These are phyloP conservation scores for Cairina moschata DNA, from an alignment of 2,113 vertebrate species.

Conservation along the genomic window DNA sequence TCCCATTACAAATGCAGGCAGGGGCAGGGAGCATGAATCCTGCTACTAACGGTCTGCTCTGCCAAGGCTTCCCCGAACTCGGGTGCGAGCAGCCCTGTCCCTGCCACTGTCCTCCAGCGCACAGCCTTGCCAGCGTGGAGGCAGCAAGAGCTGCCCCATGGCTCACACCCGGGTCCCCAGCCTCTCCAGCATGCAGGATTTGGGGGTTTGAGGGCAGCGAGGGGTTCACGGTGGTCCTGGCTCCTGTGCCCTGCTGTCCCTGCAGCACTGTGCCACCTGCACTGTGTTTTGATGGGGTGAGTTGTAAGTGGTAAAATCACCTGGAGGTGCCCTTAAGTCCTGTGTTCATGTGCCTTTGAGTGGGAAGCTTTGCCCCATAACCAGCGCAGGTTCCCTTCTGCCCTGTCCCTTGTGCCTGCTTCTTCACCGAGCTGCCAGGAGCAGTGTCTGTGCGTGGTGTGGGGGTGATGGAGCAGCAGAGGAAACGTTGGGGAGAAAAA, in stretches of 20 bases:
- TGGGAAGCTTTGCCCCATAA: rapidly evolving
- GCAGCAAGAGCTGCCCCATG: background rate
- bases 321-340: background rate
- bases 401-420: background rate
- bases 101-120: rapidly evolving
- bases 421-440: background rate
- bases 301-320: background rate
- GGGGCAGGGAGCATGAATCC: conserved; percentile 19
- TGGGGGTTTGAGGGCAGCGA: rapidly evolving
- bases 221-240: rapidly evolving
- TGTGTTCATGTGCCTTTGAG: background rate
- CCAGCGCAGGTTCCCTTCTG: background rate
- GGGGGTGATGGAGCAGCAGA: background rate
- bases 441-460: background rate
- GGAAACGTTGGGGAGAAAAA: background rate
- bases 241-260: background rate
- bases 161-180: rapidly evolving
- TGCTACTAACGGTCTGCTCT: background rate
- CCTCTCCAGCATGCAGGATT: background rate
- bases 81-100: rapidly evolving
- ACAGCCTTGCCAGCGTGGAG: background rate
- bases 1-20: conserved; percentile 51
- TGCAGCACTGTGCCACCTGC: background rate
- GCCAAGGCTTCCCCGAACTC: background rate
- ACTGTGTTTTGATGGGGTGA: background rate